Percentiles rank a stretch among this genome's conserved stretches.
Evolutionary conservation across 2,888 invertebrate genomes (phyloP).

Genomic region (Acutogordius australiensis): DNA sequence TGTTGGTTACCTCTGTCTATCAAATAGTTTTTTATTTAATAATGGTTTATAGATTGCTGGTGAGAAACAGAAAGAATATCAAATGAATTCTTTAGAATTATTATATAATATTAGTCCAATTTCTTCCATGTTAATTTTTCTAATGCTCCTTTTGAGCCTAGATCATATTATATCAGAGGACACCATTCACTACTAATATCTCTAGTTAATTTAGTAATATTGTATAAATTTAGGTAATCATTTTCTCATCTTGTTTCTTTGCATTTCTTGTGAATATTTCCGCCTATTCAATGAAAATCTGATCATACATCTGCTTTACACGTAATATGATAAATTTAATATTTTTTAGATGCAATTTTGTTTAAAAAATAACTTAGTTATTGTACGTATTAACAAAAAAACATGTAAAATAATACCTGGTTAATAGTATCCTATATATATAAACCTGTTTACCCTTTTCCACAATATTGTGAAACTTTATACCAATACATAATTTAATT

Average conservation of each 20-base stretch:
- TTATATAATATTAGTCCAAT: constrained; percentile 10
- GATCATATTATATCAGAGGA: not conserved
- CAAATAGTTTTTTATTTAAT: no score
- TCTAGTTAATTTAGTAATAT: no score
- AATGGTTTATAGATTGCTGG: not conserved
- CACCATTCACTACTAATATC: no score
- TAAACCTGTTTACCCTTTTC: no score
- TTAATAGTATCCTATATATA: no score
- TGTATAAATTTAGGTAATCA: no score
- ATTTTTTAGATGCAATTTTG: no score
- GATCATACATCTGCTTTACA: not conserved
- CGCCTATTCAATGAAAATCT: not conserved
- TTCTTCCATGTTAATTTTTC: not conserved
- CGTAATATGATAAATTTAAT: not conserved
- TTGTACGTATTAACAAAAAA: no score
- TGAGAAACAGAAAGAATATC: constrained; percentile 8
- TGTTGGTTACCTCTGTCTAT: not conserved
- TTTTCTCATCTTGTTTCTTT: not conserved
- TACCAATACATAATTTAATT: no score
- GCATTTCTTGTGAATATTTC: not conserved
- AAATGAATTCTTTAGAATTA: not conserved
- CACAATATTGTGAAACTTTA: no score
- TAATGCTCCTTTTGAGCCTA: not conserved
- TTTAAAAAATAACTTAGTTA: no score
- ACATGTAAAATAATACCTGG: no score